These are phyloP conservation scores for Gadopsis bispinosus DNA, from an alignment of 2,797 vertebrate genomes.

Conservation along the genomic window DNA sequence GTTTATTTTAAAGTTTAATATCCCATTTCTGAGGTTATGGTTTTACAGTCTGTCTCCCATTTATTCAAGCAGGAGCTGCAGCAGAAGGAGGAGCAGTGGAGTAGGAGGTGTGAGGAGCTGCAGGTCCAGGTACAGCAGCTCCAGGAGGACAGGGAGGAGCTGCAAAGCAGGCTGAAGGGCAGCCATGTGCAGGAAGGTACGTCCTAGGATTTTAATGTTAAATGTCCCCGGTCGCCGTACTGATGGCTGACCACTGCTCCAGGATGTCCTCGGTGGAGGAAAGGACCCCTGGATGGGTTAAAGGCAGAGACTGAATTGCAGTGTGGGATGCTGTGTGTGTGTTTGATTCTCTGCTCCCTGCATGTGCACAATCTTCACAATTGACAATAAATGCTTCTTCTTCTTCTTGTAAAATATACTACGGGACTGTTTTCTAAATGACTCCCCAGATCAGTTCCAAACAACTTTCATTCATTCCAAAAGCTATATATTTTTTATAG, in stretches of 20 bases:
- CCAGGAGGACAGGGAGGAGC: constrained; percentile 86
- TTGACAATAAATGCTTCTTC: too few relatives aligned
- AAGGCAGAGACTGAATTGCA: too few relatives aligned
- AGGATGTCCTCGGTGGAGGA: too few relatives aligned
- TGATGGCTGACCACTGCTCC: too few relatives aligned
- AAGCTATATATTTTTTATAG: constrained; percentile 1
- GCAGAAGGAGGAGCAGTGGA: constrained; percentile 85
- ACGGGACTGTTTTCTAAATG: not conserved
- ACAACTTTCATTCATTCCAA: not conserved
- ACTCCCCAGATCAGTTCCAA: not conserved
- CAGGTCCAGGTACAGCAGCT: constrained; percentile 82
- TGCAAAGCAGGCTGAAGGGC: constrained; percentile 84
- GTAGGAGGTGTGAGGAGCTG: constrained; percentile 82
- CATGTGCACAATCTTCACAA: too few relatives aligned
- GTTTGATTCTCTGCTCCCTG: too few relatives aligned
- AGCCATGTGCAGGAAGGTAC: constrained; percentile 89
- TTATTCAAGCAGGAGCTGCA: constrained; percentile 81
- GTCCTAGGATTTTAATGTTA: constrained; percentile 1
- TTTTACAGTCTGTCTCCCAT: not conserved
- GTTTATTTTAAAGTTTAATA: not conserved
- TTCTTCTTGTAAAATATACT: not conserved
- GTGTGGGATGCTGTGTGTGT: too few relatives aligned
- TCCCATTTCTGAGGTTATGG: not conserved
- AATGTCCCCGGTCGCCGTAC: not conserved
- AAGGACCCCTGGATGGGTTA: too few relatives aligned